Percentiles rank a stretch among this genome's conserved stretches.
Conservation (phyloP, 2,888 invertebrate species). For the Microctonus hyperodae region DNA sequence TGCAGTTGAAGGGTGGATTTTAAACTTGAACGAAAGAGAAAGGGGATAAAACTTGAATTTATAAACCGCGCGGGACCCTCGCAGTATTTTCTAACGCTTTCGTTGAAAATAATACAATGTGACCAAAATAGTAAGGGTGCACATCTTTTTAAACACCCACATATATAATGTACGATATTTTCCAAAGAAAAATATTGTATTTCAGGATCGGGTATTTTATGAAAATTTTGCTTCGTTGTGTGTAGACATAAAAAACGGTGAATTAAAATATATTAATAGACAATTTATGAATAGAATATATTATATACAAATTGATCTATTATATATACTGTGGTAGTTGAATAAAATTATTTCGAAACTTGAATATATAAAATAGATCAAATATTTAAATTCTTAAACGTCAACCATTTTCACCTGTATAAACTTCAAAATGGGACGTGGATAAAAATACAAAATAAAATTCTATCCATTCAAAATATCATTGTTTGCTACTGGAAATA, state of each 20-base stretch:
- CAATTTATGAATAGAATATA: too few species aligned
- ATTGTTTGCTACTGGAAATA: too few species aligned
- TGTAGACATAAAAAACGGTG: neutral
- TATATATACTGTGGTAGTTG: neutral
- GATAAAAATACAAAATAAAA: neutral
- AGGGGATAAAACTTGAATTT: neutral
- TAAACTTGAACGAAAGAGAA: slow-evolving; percentile 9
- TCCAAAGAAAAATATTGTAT: neutral
- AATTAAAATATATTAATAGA: too few species aligned
- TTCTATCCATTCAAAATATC: neutral
- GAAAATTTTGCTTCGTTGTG: neutral
- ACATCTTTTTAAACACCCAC: neutral
- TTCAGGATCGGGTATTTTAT: neutral
- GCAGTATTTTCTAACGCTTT: slow-evolving; percentile 1
- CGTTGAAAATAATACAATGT: neutral
- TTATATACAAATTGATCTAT: too few species aligned
- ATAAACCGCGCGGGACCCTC: neutral
- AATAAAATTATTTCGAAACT: neutral
- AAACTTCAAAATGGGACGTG: neutral
- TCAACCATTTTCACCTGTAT: neutral
- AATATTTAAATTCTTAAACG: neutral
- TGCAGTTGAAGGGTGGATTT: slow-evolving; percentile 16
- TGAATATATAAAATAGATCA: neutral
- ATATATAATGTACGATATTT: neutral
- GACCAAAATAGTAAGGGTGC: neutral